Percentiles rank a stretch among this genome's conserved stretches.
phyloP scores from a whole-genome alignment of 2,797 vertebrate species.

The Diglossa cyanea region DNA sequence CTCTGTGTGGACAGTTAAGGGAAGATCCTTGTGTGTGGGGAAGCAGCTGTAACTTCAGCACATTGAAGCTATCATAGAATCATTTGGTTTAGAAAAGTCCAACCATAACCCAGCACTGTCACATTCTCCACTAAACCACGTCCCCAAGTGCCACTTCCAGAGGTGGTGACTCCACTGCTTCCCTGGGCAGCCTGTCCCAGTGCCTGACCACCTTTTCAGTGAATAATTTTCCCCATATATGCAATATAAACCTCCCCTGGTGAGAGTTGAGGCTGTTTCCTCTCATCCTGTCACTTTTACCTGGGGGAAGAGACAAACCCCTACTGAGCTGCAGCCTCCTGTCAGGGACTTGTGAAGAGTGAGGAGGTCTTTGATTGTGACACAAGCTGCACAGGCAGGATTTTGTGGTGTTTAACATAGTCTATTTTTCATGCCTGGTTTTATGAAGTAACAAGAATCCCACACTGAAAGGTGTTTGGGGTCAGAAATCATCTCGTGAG shows the following conservation, averaged over 20 bases:
- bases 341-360: not conserved
- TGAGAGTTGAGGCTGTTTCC: not conserved
- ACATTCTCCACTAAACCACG: not conserved
- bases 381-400: not conserved
- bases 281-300: not conserved
- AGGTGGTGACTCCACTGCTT: not conserved
- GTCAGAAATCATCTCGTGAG: not conserved
- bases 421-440: not conserved
- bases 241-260: not conserved
- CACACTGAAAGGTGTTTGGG: not conserved
- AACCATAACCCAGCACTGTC: no score
- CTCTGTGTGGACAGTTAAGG: constrained; percentile 17
- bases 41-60: not conserved
- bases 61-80: not conserved
- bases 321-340: not conserved
- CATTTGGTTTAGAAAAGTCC: not conserved
- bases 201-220: not conserved
- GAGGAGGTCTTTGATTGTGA: not conserved
- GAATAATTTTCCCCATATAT: not conserved
- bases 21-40: constrained; percentile 1
- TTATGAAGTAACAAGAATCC: not conserved
- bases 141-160: not conserved
- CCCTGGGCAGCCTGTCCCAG: not conserved
- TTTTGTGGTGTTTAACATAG: not conserved
- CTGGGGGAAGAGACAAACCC: not conserved